These are phyloP conservation scores for Tenthredo livida DNA, from an alignment of 2,888 invertebrate species.

Conservation along the genomic window DNA sequence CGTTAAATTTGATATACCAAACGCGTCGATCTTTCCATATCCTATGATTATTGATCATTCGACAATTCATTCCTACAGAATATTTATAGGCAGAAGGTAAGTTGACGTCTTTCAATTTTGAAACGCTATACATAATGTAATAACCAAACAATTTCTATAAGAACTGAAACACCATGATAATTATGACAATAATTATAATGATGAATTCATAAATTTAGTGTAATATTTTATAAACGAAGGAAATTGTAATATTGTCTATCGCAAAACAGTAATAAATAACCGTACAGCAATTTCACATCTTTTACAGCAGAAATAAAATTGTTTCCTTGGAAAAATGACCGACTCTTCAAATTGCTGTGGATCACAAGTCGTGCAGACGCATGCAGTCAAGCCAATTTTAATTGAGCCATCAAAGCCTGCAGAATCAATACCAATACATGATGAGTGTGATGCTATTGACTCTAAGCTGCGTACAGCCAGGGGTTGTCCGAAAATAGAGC, in stretches of 20 bases:
- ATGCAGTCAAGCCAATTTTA: neutral
- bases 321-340: neutral
- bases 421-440: neutral
- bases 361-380: neutral
- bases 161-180: neutral
- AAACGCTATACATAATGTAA: neutral
- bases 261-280: neutral
- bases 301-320: neutral
- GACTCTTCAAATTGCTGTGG: slow-evolving; percentile 2
- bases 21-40: neutral
- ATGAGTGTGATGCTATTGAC: neutral
- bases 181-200: neutral
- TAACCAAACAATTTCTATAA: neutral
- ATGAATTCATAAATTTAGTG: neutral
- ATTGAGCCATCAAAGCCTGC: neutral
- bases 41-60: neutral
- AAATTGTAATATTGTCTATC: too few species aligned
- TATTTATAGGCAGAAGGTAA: neutral
- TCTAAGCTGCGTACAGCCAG: neutral
- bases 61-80: neutral
- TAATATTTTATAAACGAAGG: neutral
- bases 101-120: neutral
- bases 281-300: neutral
- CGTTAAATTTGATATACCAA: neutral
- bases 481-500: slow-evolving; percentile 8